Evolutionary conservation across 2,113 vertebrate species (phyloP).

Genomic region (Miniopterus natalensis): DNA sequence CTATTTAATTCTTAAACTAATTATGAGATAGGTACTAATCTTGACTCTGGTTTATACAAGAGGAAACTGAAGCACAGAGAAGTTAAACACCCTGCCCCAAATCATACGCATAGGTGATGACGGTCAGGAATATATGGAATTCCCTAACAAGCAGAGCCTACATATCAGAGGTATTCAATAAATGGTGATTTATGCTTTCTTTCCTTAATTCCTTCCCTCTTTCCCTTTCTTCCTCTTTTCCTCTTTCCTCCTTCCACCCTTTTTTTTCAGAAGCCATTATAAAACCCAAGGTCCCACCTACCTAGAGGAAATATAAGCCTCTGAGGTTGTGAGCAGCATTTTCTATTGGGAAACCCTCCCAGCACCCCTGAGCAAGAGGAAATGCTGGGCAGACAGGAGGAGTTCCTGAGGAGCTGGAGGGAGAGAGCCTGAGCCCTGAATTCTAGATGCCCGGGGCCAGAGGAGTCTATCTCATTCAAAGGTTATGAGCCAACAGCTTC

Average conservation of each 20-base stretch:
- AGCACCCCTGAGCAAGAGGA: neutral
- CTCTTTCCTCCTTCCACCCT: neutral
- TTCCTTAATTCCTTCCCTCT: neutral
- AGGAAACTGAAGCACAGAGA: conserved; percentile 10
- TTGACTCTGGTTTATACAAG: neutral
- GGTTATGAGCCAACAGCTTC: neutral
- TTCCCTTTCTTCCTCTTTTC: neutral
- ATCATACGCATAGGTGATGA: neutral
- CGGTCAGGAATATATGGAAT: neutral
- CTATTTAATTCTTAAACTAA: neutral
- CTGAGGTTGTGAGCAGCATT: neutral
- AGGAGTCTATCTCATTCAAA: neutral
- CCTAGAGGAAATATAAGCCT: neutral
- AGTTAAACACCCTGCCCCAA: neutral
- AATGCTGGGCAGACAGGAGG: neutral
- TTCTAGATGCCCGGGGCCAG: neutral
- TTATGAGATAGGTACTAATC: neutral
- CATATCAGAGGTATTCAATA: neutral
- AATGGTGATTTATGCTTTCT: neutral
- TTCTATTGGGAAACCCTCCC: neutral
- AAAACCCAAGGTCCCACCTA: neutral
- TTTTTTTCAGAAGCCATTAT: neutral
- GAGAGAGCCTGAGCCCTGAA: neutral
- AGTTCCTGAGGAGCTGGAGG: neutral
- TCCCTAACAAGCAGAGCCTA: neutral